Evolutionary conservation across 2,888 invertebrate genomes (phyloP).

Genomic region (Rhagophthalmus giganteus): DNA sequence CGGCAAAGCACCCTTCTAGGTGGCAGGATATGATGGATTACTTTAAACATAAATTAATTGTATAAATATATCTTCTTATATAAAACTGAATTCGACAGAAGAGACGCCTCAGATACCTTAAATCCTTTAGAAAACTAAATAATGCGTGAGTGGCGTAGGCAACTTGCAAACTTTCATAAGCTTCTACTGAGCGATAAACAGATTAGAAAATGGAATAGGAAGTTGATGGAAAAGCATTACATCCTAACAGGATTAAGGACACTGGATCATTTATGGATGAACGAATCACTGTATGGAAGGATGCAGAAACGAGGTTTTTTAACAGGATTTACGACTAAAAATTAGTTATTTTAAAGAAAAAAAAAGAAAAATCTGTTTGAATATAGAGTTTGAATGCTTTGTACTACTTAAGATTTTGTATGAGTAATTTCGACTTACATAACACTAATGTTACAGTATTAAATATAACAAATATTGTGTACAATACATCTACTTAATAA

Average conservation of each 20-base stretch:
- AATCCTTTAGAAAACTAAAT: slow-evolving; percentile 44
- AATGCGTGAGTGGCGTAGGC: slow-evolving; percentile 38
- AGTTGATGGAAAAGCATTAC: slow-evolving; percentile 53
- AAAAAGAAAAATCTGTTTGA: too few species aligned
- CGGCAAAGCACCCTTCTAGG: too few species aligned
- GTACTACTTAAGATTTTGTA: background rate
- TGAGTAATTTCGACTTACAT: background rate
- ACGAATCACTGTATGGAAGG: slow-evolving; percentile 2
- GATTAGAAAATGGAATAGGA: slow-evolving; percentile 53
- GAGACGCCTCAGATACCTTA: slow-evolving; percentile 41
- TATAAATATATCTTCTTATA: too few species aligned
- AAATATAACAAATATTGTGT: too few species aligned
- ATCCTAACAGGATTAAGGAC: slow-evolving; percentile 52
- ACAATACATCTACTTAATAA: too few species aligned
- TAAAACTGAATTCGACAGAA: too few species aligned
- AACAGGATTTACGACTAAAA: background rate
- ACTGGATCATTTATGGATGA: slow-evolving; percentile 44
- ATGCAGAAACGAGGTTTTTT: background rate
- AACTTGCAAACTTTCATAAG: slow-evolving; percentile 44
- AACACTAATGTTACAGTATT: too few species aligned
- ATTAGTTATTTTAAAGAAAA: background rate
- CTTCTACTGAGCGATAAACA: slow-evolving; percentile 49
- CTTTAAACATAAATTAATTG: too few species aligned
- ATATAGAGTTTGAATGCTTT: too few species aligned
- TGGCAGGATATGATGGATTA: too few species aligned